phyloP scores from a whole-genome alignment of 2,888 invertebrate genomes.

The Platycheirus albimanus region DNA sequence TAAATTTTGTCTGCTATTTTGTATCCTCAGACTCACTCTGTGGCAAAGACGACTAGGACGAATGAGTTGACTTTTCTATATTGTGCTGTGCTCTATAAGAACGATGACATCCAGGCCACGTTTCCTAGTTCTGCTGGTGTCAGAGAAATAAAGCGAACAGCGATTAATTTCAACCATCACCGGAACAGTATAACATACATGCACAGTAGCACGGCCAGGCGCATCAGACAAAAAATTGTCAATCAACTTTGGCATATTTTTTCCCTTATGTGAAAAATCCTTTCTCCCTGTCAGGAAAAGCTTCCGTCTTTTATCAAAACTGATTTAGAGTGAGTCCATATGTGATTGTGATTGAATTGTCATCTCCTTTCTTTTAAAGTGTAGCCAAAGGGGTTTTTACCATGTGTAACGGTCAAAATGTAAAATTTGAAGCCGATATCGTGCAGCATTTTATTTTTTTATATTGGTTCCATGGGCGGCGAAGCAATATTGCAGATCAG shows the following conservation, averaged over 20 bases:
- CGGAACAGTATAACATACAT: slow-evolving; percentile 34
- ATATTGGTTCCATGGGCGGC: slow-evolving; percentile 38
- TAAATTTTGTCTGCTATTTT: slow-evolving; percentile 5
- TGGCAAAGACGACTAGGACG: slow-evolving; percentile 15
- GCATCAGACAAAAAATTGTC: slow-evolving; percentile 1
- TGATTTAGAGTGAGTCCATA: slow-evolving; percentile 49
- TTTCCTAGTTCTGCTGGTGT: slow-evolving; percentile 61
- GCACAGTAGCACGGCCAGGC: neutral
- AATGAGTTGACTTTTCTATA: slow-evolving; percentile 66
- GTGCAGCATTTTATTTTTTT: too few species aligned
- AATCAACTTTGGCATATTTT: slow-evolving; percentile 52
- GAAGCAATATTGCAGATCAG: slow-evolving; percentile 31
- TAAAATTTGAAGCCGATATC: slow-evolving; percentile 55
- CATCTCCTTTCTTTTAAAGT: slow-evolving; percentile 55
- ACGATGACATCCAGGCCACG: slow-evolving; percentile 64
- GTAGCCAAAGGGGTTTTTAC: slow-evolving; percentile 35
- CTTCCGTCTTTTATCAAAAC: slow-evolving; percentile 29
- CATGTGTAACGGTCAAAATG: slow-evolving; percentile 50
- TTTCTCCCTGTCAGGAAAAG: slow-evolving; percentile 21
- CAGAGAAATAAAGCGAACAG: slow-evolving; percentile 64
- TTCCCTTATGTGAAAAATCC: slow-evolving; percentile 27
- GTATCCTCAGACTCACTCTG: slow-evolving; percentile 31
- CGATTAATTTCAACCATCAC: slow-evolving; percentile 67
- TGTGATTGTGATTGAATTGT: slow-evolving; percentile 67
- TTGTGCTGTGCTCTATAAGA: slow-evolving; percentile 59